A percentile compares a stretch with the other conserved stretches of the same genome.
Conservation (phyloP, 2,113 vertebrate species). For the Corythaeola cristata region DNA sequence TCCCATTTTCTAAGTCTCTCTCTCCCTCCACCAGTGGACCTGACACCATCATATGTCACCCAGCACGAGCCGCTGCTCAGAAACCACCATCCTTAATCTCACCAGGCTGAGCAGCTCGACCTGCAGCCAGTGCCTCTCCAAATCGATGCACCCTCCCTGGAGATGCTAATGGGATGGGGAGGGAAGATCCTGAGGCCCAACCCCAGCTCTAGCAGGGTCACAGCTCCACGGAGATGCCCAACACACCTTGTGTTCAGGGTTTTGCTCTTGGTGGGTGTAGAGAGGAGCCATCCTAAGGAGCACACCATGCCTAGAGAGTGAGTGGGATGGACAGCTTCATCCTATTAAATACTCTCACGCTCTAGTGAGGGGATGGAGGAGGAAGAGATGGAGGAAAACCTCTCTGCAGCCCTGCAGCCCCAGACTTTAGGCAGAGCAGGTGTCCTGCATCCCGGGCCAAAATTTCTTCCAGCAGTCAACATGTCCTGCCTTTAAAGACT, state of each 20-base stretch:
- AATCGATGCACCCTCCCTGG: background rate
- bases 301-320: accelerated
- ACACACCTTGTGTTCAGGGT: background rate
- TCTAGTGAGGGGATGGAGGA: background rate
- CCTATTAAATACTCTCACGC: background rate
- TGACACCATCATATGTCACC: background rate
- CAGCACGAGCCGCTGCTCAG: background rate
- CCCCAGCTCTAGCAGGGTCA: background rate
- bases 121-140: background rate
- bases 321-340: background rate
- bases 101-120: background rate
- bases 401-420: background rate
- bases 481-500: background rate
- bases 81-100: background rate
- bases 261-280: background rate
- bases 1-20: background rate
- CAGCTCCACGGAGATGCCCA: background rate
- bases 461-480: background rate
- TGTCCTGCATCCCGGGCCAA: background rate
- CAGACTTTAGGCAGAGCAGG: background rate
- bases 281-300: background rate
- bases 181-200: background rate
- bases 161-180: background rate
- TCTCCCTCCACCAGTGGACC: background rate
- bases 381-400: background rate